Base-by-base conservation (phyloP, 2,113 vertebrate genomes). In the Uropsilus gracilis region DNA sequence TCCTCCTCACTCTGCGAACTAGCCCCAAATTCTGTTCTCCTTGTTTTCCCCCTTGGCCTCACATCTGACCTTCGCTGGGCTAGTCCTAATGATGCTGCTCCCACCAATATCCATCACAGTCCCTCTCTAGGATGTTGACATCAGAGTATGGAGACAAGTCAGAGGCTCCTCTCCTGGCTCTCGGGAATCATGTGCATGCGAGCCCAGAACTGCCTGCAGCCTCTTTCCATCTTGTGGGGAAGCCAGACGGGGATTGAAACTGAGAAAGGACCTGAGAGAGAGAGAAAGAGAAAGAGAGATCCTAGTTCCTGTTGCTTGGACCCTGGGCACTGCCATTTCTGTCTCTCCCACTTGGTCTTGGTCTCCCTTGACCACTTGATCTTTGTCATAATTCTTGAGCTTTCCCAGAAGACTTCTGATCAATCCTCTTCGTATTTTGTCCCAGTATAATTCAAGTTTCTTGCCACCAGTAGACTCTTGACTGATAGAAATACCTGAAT, bases 1-100 rank as follows among this genome's bases (percentile, higher is more conserved):
- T 32, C 46, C 5, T 0, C 7, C 48, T 8, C 1, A n/a, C 4
- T 7, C 24, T 32, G 6, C 8, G 11, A 14, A 7, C 10, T 66
- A 84, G 30, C 22, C 5, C 61, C 10, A 1, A 4, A 12, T 63
- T 42, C 44, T 72, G 55, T 46, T 17, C 26, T 48, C 24, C 42
- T 68, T 46, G 12, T 28, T 46, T 32, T 48, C 30, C 18, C 4
- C 50, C 17, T 18, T 3, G 12, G 48, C 37, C 37, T 57, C 64
- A n/a, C 48, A 20, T 10, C 5, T 34, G 68, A 34, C 50, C 30
- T 59, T 61, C 48, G 53, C 84, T 37, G 9, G 53, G 13, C 8
- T 6, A 13, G 3, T 75, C 17, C 39, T 80, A 8, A 0, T 9
- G 53, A 32, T 63, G 30, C 53, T 9, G 44, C 50, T 50, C 26